phyloP scores from a whole-genome alignment of 2,797 vertebrate genomes.

The Danio choprae region DNA sequence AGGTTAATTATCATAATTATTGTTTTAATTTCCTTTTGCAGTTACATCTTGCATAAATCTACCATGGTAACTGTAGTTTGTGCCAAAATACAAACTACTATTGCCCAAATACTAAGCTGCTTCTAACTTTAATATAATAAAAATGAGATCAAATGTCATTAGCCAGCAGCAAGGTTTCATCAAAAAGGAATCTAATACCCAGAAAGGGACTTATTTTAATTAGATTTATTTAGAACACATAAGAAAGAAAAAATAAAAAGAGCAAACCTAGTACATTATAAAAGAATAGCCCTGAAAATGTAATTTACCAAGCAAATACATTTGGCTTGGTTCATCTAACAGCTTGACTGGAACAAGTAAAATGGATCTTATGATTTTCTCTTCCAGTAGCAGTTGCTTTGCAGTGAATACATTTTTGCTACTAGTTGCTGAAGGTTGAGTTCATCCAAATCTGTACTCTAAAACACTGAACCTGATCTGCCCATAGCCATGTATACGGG shows the following conservation, averaged over 20 bases:
- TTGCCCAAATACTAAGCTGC: neutral
- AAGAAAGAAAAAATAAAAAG: neutral
- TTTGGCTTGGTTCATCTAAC: neutral
- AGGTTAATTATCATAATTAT: neutral
- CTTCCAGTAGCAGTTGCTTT: constrained; percentile 10
- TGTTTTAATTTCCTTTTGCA: constrained; percentile 1
- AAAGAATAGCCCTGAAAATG: neutral
- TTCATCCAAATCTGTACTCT: constrained; percentile 23
- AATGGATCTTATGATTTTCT: neutral
- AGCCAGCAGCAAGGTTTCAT: neutral
- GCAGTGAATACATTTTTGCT: constrained; percentile 34
- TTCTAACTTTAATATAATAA: neutral
- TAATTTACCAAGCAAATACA: too few relatives aligned
- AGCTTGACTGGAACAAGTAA: neutral
- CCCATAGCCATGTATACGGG: constrained; percentile 20
- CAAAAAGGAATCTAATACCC: too few relatives aligned
- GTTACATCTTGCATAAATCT: neutral
- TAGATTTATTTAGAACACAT: neutral
- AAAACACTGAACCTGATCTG: constrained; percentile 20
- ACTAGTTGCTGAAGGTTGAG: constrained; percentile 8
- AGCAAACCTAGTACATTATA: neutral
- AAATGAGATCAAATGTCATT: neutral
- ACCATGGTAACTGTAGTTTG: neutral
- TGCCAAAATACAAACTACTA: neutral
- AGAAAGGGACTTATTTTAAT: neutral